phyloP scores from a whole-genome alignment of 2,113 vertebrate genomes.

The Hylia prasina region DNA sequence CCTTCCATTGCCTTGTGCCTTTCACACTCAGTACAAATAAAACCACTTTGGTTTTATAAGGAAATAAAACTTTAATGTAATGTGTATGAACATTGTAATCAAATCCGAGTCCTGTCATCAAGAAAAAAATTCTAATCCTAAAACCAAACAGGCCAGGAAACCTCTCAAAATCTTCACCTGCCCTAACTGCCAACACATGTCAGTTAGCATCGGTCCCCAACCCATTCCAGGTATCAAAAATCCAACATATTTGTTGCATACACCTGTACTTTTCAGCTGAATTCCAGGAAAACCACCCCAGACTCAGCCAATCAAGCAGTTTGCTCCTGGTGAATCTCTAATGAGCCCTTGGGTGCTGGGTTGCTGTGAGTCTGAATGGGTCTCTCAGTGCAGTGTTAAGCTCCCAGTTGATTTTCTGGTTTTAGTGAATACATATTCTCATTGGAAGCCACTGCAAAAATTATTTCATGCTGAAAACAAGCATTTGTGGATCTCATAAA shows the following conservation, averaged over 20 bases:
- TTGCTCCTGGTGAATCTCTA: background rate
- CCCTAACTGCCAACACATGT: background rate
- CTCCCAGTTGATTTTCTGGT: background rate
- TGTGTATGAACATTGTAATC: background rate
- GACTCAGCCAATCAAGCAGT: background rate
- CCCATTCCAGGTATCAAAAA: background rate
- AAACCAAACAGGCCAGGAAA: background rate
- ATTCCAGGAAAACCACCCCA: background rate
- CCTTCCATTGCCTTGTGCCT: background rate
- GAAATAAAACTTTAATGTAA: background rate
- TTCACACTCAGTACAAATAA: background rate
- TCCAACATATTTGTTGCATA: background rate
- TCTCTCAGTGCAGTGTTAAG: background rate
- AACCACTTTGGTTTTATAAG: background rate
- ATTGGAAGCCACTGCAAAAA: slow-evolving; percentile 15
- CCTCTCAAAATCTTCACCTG: background rate
- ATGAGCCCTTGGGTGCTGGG: background rate
- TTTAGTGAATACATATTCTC: slow-evolving; percentile 16
- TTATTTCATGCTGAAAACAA: slow-evolving; percentile 7
- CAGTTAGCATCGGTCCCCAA: background rate
- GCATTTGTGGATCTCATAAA: slow-evolving; percentile 35
- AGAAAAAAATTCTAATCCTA: background rate
- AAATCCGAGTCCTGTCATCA: background rate
- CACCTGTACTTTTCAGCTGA: background rate
- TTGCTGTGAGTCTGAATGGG: background rate